A percentile compares a stretch with the other conserved stretches of the same genome.
Evolutionary conservation across 2,113 vertebrate genomes (phyloP).

Genomic region (Rallus limicola): DNA sequence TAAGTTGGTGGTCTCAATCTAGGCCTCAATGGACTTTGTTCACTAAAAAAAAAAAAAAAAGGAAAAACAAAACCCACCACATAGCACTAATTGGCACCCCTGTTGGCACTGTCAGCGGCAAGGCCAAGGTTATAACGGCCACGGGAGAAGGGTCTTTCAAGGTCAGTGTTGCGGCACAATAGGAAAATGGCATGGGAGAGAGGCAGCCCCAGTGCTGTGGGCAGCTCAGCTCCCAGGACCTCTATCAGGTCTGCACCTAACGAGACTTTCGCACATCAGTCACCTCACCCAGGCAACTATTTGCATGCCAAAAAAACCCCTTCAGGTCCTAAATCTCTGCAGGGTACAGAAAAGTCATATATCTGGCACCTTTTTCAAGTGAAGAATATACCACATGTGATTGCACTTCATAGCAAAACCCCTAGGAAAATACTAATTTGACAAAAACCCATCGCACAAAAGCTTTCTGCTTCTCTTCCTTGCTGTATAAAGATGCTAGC

Average conservation of each 20-base stretch:
- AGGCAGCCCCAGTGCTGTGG: not conserved
- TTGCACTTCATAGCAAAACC: not conserved
- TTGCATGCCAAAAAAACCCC: not conserved
- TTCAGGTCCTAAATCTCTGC: not conserved
- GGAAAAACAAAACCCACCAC: not conserved
- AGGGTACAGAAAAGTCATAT: not conserved
- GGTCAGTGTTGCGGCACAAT: not conserved
- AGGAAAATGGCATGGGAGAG: not conserved
- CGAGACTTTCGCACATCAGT: not conserved
- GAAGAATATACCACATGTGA: not conserved
- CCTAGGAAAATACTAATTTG: not conserved
- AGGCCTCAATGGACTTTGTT: slow-evolving; percentile 21
- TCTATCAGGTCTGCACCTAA: not conserved
- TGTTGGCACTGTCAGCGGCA: not conserved
- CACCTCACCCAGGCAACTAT: not conserved
- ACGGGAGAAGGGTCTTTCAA: not conserved
- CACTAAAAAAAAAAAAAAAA: not conserved
- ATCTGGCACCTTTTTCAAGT: not conserved
- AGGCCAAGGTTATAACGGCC: not conserved
- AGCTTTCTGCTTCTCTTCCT: not conserved
- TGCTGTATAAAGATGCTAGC: not conserved
- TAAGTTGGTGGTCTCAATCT: not conserved
- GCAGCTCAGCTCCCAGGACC: not conserved
- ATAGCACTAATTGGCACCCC: slow-evolving; percentile 39
- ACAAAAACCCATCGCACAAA: not conserved